A percentile compares a stretch with the other conserved stretches of the same genome.
phyloP scores from a whole-genome alignment of 2,113 vertebrate species.

The Ranitomeya imitator region DNA sequence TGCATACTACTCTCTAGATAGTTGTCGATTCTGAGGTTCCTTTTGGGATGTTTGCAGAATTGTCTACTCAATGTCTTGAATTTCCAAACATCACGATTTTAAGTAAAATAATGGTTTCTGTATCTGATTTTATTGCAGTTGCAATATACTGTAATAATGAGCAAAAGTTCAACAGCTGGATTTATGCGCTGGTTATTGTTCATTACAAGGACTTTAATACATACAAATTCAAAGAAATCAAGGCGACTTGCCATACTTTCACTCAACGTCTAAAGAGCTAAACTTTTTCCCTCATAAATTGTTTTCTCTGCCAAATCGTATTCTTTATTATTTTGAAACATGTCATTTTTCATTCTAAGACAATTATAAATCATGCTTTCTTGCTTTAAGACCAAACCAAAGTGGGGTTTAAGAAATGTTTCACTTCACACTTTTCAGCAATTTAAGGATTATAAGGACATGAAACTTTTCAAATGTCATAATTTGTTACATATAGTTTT shows the following conservation, averaged over 20 bases:
- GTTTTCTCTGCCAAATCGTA: conserved; percentile 11
- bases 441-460: neutral
- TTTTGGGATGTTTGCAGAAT: conserved; percentile 32
- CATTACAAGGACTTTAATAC: neutral
- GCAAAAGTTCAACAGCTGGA: conserved; percentile 14
- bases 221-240: neutral
- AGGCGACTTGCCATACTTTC: neutral
- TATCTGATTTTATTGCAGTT: conserved; percentile 9
- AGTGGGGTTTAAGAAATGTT: neutral
- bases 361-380: neutral
- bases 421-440: neutral
- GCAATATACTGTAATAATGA: conserved; percentile 7
- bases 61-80: conserved; percentile 22
- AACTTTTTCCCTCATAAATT: neutral
- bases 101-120: conserved; percentile 2
- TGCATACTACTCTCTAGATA: neutral
- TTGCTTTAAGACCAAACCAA: neutral
- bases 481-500: neutral
- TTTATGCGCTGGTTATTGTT: conserved; percentile 6
- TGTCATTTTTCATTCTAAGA: neutral
- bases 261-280: conserved; percentile 7
- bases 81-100: conserved; percentile 24
- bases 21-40: conserved; percentile 13
- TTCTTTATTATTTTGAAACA: conserved; percentile 8
- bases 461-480: neutral